phyloP scores from a whole-genome alignment of 2,797 vertebrate genomes.

The Fringilla coelebs region DNA sequence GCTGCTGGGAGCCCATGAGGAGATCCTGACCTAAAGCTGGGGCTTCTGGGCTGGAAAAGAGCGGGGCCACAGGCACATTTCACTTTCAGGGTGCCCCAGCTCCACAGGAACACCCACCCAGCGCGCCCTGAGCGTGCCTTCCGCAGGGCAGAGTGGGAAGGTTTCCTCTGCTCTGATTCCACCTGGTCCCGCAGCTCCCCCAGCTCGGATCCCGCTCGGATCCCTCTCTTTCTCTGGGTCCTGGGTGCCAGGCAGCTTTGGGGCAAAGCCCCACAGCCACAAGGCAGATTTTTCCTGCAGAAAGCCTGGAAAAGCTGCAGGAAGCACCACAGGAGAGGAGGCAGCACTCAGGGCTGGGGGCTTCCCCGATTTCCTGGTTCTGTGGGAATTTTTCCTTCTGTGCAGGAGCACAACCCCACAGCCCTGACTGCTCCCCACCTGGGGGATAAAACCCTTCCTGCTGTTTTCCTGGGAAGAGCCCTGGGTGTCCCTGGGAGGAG shows the following conservation, averaged over 20 bases:
- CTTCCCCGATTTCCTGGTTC: background rate
- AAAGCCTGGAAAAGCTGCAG: background rate
- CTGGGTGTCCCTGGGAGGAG: background rate
- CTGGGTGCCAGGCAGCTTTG: background rate
- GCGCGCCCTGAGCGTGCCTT: background rate
- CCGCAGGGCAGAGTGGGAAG: background rate
- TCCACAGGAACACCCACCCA: accelerated
- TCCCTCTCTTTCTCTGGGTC: background rate
- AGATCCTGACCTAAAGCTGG: background rate
- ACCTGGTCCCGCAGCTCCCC: background rate
- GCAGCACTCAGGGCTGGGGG: background rate
- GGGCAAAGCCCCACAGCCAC: background rate
- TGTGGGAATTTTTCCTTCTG: background rate
- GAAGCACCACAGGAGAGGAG: background rate
- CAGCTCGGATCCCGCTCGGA: background rate
- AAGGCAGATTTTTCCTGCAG: background rate
- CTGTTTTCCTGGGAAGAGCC: background rate
- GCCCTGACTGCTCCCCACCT: background rate
- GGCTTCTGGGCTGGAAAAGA: background rate
- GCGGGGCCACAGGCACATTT: background rate
- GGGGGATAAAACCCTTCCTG: background rate
- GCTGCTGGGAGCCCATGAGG: background rate
- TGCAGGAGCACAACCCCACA: background rate
- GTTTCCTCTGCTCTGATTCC: background rate
- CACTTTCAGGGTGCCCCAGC: background rate